A percentile compares a stretch with the other conserved stretches of the same genome.
Evolutionary conservation across 2,113 vertebrate species (phyloP).

Genomic region (Xerus inauris): DNA sequence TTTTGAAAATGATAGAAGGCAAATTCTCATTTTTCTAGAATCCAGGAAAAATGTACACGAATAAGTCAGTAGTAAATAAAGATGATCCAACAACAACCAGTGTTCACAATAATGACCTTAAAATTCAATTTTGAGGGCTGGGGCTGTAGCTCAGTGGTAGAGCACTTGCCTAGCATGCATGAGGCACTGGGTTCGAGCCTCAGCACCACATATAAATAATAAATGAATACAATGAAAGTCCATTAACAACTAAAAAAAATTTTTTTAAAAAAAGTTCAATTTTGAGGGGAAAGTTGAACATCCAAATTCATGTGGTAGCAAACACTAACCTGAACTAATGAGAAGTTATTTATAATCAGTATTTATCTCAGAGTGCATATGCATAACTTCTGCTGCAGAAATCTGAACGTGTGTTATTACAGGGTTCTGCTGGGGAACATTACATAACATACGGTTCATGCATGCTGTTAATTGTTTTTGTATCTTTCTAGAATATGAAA

Average conservation of each 20-base stretch:
- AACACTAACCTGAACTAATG: neutral
- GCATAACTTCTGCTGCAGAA: neutral
- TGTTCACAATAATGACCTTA: neutral
- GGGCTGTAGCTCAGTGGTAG: too few relatives aligned
- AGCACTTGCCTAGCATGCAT: too few relatives aligned
- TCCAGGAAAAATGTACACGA: neutral
- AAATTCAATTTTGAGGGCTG: neutral
- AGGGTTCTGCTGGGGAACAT: neutral
- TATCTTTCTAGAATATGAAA: neutral
- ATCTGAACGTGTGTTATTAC: neutral
- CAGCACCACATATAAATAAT: too few relatives aligned
- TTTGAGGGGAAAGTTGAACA: neutral
- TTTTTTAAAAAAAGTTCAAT: neutral
- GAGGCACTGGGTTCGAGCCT: too few relatives aligned
- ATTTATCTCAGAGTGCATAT: neutral
- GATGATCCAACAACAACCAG: neutral
- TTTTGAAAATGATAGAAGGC: neutral
- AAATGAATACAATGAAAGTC: too few relatives aligned
- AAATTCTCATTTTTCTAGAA: constrained; percentile 16
- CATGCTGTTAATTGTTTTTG: neutral
- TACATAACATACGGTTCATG: neutral
- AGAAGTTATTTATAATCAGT: neutral
- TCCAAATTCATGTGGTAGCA: neutral
- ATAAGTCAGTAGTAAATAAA: neutral
- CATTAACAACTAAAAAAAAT: too few relatives aligned